Base-by-base conservation (phyloP, 1,140 invertebrate genomes). In the Diorhabda elongata region DNA sequence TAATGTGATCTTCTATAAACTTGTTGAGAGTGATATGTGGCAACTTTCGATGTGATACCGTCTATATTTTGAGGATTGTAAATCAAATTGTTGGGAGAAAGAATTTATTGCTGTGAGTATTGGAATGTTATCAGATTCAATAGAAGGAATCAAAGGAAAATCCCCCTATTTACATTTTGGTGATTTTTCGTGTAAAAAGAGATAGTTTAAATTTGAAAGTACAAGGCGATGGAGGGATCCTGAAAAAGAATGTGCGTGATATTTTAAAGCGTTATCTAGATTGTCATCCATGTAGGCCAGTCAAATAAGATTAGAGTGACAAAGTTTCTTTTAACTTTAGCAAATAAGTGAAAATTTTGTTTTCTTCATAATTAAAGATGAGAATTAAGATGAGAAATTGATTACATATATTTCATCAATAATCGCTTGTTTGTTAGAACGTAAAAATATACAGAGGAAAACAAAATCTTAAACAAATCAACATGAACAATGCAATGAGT, bases 161-260 rank as follows among this genome's bases (percentile, higher is more conserved):
- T 71, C 42, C 56, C 63, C 68, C 68, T 52, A 74, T 74, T 74
- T 74, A 70, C 71, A 74, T 74, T 74, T 74, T 70, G 59, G 73
- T 74, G 73, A 74, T 68, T 74, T 74, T 74, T 66, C 70, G 73
- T 64, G 73, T 70, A 74, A 74, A 74, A 64, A 68, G 71, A 74
- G 73, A 74, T 71, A 74, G 73, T 74, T 74, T 74, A 72, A 74
- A 74, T 72, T 74, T 70, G 70, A 74, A 73, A 74, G 67, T 74
- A 74, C 70, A 72, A 71, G 72, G 73, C 69, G 69, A 65, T 43
- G 63, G 41, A 52, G 63, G 70, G 70, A 67, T 70, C 71, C 66
- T 64, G 67, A 67, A 67, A 72, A 74, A 74, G 72, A 70, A 74
- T 72, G 70, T 70, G 64, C 70, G 66, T 70, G 69, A 74, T 74